Evolutionary conservation across 2,113 vertebrate genomes (phyloP).

Genomic region (Ifrita kowaldi): DNA sequence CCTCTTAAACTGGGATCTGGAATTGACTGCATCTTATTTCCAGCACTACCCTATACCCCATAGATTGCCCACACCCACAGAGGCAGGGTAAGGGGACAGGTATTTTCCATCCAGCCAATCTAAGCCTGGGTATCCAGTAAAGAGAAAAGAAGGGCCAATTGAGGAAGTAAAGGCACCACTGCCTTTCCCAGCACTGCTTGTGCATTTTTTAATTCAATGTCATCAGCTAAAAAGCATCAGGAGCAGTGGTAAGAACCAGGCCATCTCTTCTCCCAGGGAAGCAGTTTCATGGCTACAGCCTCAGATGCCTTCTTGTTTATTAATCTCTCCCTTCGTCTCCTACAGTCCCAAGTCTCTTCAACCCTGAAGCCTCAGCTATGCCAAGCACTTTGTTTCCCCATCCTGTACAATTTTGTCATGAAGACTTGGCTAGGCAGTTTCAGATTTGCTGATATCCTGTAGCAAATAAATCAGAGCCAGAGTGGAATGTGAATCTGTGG

Average conservation of each 20-base stretch:
- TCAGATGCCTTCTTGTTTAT: background rate
- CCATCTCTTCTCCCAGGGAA: background rate
- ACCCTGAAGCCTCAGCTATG: background rate
- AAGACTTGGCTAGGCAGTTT: background rate
- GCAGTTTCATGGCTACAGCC: background rate
- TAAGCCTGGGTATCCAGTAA: background rate
- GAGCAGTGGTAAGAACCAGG: background rate
- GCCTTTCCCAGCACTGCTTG: background rate
- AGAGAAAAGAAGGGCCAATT: background rate
- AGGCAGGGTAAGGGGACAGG: background rate
- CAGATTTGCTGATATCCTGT: background rate
- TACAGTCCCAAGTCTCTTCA: background rate
- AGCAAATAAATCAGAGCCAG: background rate
- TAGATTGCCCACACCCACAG: accelerated
- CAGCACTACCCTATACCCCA: background rate
- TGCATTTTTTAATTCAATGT: background rate
- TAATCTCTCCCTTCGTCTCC: background rate
- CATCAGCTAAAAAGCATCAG: background rate
- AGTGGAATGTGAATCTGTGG: background rate
- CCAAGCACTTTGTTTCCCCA: background rate
- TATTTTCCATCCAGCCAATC: background rate
- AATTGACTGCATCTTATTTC: background rate
- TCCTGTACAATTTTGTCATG: background rate
- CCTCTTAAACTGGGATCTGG: background rate
- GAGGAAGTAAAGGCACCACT: background rate